Evolutionary conservation across 1,140 invertebrate species (phyloP).

Genomic region (Papilio polytes): DNA sequence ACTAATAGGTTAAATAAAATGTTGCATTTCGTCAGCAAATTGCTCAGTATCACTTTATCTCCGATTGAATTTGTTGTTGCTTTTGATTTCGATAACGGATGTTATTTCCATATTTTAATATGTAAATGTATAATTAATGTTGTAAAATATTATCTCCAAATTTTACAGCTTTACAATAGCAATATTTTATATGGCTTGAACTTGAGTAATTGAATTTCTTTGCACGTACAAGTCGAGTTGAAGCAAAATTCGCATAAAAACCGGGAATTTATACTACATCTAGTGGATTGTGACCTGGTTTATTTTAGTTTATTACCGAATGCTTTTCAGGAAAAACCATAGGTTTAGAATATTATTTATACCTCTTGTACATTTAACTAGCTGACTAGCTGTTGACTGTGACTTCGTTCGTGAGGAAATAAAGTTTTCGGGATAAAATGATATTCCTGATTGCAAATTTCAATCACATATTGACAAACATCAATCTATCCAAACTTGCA

Average conservation of each 20-base stretch:
- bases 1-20: not conserved
- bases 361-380: not conserved
- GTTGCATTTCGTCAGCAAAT: not conserved
- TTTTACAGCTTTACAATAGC: slow-evolving; percentile 2
- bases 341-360: slow-evolving; percentile 1
- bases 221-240: slow-evolving; percentile 10
- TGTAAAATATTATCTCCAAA: no score
- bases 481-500: no score
- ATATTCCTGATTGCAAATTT: no score
- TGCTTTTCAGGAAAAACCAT: not conserved
- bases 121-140: not conserved
- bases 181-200: not conserved
- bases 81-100: not conserved
- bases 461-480: no score
- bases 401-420: not conserved
- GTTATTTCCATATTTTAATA: not conserved
- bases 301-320: slow-evolving; percentile 12
- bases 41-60: not conserved
- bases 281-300: slow-evolving; percentile 32
- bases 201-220: slow-evolving; percentile 26
- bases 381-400: not conserved
- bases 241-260: slow-evolving; percentile 30
- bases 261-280: slow-evolving; percentile 25
- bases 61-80: not conserved
- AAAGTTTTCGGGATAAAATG: no score